phyloP scores from a whole-genome alignment of 2,797 vertebrate genomes.

The Buceros bicornis region DNA sequence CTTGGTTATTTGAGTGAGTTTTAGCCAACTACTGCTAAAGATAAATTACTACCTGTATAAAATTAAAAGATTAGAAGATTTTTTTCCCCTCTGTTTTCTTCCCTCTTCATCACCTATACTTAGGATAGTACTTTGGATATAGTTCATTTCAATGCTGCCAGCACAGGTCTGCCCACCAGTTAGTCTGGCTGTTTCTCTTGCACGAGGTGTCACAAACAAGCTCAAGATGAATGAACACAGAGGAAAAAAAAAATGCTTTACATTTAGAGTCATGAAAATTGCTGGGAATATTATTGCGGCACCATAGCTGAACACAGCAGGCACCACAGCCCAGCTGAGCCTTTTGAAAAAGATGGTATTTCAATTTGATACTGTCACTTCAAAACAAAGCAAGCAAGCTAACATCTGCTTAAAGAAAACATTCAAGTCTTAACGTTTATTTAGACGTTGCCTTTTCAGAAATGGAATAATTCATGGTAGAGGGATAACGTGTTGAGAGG shows the following conservation, averaged over 20 bases:
- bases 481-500: not conserved
- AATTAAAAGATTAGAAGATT: not conserved
- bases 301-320: not conserved
- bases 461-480: not conserved
- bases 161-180: not conserved
- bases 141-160: not conserved
- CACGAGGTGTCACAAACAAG: not conserved
- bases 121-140: not conserved
- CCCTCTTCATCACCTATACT: not conserved
- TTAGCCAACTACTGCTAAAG: not conserved
- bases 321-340: not conserved
- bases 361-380: not conserved
- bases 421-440: not conserved
- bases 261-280: not conserved
- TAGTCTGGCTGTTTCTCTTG: not conserved
- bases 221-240: not conserved
- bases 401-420: not conserved
- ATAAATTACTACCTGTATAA: not conserved
- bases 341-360: not conserved
- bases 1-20: not conserved
- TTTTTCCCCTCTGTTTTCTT: not conserved
- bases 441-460: constrained; percentile 3
- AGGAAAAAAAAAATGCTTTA: not conserved
- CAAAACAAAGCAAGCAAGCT: constrained; percentile 13
- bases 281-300: not conserved